Percentiles rank a stretch among this genome's conserved stretches.
Evolutionary conservation across 2,888 invertebrate species (phyloP).

Genomic region (Siphonodentalium dalli): DNA sequence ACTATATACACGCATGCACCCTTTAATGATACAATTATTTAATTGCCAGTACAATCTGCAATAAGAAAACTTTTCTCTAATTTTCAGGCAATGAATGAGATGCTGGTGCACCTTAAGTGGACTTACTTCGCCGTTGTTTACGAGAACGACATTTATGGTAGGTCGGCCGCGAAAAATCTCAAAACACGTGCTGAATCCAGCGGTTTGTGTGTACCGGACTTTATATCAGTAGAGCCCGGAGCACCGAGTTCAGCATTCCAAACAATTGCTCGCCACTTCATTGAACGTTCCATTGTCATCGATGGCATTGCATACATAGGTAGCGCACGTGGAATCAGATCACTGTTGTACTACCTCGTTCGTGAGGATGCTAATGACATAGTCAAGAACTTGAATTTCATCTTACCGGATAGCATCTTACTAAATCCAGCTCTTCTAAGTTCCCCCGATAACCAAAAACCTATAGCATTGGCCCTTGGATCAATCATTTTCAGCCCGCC

Average conservation of each 20-base stretch:
- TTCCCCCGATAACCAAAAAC: slow-evolving; percentile 8
- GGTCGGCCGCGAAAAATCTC: slow-evolving; percentile 15
- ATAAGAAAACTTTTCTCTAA: neutral
- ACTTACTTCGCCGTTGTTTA: slow-evolving; percentile 38
- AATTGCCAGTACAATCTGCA: too few relatives aligned
- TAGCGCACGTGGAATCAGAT: too few relatives aligned
- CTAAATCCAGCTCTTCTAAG: slow-evolving; percentile 22
- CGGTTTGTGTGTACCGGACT: slow-evolving; percentile 28
- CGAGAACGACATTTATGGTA: slow-evolving; percentile 33
- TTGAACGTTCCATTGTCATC: too few relatives aligned
- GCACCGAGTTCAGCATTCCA: neutral
- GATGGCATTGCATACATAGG: too few relatives aligned
- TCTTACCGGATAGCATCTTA: too few relatives aligned
- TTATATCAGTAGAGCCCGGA: neutral
- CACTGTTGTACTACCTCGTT: too few relatives aligned
- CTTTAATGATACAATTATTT: too few relatives aligned
- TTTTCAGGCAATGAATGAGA: slow-evolving; percentile 31
- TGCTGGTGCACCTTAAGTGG: slow-evolving; percentile 33
- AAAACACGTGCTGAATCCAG: slow-evolving; percentile 5
- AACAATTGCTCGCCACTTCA: neutral
- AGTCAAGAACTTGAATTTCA: too few relatives aligned
- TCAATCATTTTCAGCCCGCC: slow-evolving; percentile 14
- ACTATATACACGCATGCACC: too few relatives aligned
- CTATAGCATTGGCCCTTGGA: slow-evolving; percentile 11
- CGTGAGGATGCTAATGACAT: too few relatives aligned